These are phyloP conservation scores for Pomatorhinus ruficollis DNA, from an alignment of 2,113 vertebrate genomes.

Conservation along the genomic window DNA sequence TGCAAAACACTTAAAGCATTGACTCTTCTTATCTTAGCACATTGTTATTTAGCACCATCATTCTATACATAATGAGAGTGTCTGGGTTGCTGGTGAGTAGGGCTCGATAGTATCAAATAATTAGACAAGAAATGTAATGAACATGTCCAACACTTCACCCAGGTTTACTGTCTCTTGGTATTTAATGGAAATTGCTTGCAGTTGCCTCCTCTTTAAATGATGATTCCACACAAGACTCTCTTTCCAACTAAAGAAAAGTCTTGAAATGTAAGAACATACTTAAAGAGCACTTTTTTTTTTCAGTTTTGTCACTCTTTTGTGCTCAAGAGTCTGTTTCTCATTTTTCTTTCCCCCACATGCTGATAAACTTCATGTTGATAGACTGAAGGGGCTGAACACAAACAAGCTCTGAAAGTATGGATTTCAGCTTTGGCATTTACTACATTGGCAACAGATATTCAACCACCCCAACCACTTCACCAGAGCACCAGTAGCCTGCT, in stretches of 20 bases:
- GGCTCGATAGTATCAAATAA: neutral
- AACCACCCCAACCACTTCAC: neutral
- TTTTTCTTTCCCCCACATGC: neutral
- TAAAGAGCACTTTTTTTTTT: neutral
- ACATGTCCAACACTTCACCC: neutral
- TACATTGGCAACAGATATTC: neutral
- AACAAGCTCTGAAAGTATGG: neutral
- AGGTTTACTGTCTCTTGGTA: neutral
- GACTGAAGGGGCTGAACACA: neutral
- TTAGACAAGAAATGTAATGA: slow-evolving; percentile 16
- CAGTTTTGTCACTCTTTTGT: neutral
- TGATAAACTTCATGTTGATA: neutral
- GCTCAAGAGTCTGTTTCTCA: neutral
- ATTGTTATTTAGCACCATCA: neutral
- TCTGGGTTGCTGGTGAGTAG: neutral
- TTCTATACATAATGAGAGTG: neutral
- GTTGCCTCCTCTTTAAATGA: neutral
- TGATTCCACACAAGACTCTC: neutral
- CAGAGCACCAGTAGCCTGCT: neutral
- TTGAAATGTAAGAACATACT: neutral
- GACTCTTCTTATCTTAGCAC: neutral
- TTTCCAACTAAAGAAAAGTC: neutral
- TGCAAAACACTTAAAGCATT: neutral
- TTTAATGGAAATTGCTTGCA: neutral
- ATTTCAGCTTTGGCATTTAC: neutral